These are phyloP conservation scores for Buphagus erythrorhynchus DNA, from an alignment of 2,797 vertebrate species.

Conservation along the genomic window DNA sequence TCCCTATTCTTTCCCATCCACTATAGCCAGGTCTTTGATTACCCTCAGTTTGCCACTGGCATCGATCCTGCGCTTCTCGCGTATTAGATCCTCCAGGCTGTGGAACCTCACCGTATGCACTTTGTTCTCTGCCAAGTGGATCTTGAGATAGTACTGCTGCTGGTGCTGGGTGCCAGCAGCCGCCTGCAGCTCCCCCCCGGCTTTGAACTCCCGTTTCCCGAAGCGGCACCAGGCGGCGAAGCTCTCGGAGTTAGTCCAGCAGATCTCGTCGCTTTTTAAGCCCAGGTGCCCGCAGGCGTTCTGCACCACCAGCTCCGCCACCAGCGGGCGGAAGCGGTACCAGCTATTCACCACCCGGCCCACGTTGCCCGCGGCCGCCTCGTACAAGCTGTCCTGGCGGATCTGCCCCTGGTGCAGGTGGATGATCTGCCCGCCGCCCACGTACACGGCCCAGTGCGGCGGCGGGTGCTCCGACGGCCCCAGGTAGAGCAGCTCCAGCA, in stretches of 20 bases:
- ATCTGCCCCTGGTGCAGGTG: slow-evolving; percentile 97
- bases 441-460: slow-evolving; percentile 96
- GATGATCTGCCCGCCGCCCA: slow-evolving; percentile 91
- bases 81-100: slow-evolving; percentile 97
- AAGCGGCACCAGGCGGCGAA: slow-evolving; percentile 99
- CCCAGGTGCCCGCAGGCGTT: slow-evolving; percentile 96
- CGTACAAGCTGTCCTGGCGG: slow-evolving; percentile 94
- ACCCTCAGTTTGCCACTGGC: slow-evolving; percentile 89
- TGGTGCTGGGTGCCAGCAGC: slow-evolving; percentile 80
- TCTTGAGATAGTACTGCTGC: slow-evolving; percentile 92
- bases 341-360: slow-evolving; percentile 96
- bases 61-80: slow-evolving; percentile 94
- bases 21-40: slow-evolving; percentile 90
- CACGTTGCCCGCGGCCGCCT: slow-evolving; percentile 88
- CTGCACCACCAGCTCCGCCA: slow-evolving; percentile 95
- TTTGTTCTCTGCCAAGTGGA: slow-evolving; percentile 89
- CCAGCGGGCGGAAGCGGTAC: slow-evolving; percentile 95
- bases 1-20: slow-evolving; percentile 86
- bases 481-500: slow-evolving; percentile 92
- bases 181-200: slow-evolving; percentile 91
- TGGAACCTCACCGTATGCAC: slow-evolving; percentile 93
- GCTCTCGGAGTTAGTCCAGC: slow-evolving; percentile 99
- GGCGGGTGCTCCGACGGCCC: slow-evolving; percentile 76
- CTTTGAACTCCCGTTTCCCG: slow-evolving; percentile 98
- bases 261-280: slow-evolving; percentile 92